Percentiles rank a stretch among this genome's conserved stretches.
These are phyloP conservation scores for Mesorhabditis belari DNA, from an alignment of 2,888 invertebrate species.

Conservation along the genomic window DNA sequence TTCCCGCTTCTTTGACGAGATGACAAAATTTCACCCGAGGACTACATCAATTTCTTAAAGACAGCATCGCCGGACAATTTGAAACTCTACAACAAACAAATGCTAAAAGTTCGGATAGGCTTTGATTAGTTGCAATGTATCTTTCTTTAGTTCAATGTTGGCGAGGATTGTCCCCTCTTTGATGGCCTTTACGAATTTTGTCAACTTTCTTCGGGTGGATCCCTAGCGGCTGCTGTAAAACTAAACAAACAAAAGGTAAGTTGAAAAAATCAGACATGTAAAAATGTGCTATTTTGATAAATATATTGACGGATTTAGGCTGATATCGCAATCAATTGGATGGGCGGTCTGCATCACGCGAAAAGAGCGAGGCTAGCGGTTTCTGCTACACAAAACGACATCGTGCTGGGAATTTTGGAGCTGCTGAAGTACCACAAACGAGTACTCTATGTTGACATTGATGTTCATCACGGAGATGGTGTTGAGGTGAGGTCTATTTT, in stretches of 20 bases:
- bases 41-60: constrained; percentile 90
- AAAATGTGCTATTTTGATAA: no score
- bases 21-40: constrained; percentile 99
- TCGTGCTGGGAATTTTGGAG: constrained; percentile 92
- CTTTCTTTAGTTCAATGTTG: constrained; percentile 72
- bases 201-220: constrained; percentile 92
- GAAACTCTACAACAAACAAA: constrained; percentile 97
- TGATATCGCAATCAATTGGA: constrained; percentile 99
- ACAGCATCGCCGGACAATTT: constrained; percentile 97
- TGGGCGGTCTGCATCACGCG: constrained; percentile 96
- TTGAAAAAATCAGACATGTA: constrained; percentile 58
- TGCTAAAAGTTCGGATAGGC: no score
- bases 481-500: no score
- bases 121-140: constrained; percentile 82
- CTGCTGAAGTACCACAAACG: constrained; percentile 68
- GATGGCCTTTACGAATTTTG: constrained; percentile 99
- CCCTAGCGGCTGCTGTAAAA: constrained; percentile 97
- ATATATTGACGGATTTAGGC: constrained; percentile 56
- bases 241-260: constrained; percentile 82
- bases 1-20: constrained; percentile 97
- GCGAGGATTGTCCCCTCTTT: constrained; percentile 88
- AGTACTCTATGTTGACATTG: constrained; percentile 95
- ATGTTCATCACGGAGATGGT: constrained; percentile 98
- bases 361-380: constrained; percentile 85
- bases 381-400: constrained; percentile 99